phyloP scores from a whole-genome alignment of 1,140 invertebrate genomes.

The Penaeus indicus region DNA sequence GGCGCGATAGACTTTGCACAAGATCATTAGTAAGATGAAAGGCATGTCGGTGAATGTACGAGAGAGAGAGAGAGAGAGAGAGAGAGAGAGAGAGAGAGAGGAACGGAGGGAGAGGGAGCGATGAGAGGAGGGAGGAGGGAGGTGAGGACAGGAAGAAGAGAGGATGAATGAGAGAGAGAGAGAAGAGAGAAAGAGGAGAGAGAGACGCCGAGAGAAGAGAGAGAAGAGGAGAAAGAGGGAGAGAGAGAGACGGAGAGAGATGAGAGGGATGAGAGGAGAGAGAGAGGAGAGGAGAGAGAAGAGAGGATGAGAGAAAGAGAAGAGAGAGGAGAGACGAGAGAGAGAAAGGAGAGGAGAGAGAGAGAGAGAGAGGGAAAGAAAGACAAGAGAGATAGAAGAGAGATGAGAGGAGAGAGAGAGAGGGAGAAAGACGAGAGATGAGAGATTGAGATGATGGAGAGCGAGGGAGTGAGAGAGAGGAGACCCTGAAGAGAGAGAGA shows the following conservation, averaged over 20 bases:
- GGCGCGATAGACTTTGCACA: too few relatives aligned
- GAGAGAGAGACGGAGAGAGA: not conserved
- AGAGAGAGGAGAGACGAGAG: not conserved
- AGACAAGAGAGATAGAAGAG: not conserved
- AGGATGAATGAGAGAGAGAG: slow-evolving; percentile 19
- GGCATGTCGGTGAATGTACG: too few relatives aligned
- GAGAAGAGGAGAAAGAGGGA: not conserved
- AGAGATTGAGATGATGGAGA: not conserved
- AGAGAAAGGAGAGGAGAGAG: not conserved
- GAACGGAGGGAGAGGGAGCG: too few relatives aligned
- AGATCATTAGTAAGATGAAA: too few relatives aligned
- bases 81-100: too few relatives aligned
- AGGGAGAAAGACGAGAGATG: not conserved
- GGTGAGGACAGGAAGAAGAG: not conserved
- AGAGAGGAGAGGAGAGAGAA: not conserved
- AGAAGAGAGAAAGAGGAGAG: not conserved
- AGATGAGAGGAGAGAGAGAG: too few relatives aligned
- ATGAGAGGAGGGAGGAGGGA: too few relatives aligned
- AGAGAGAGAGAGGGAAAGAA: not conserved
- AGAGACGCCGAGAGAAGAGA: slow-evolving; percentile 2
- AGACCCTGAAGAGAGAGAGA: not conserved
- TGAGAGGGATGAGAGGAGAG: too few relatives aligned
- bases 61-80: too few relatives aligned
- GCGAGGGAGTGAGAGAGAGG: not conserved
- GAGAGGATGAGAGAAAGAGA: slow-evolving; percentile 22